These are phyloP conservation scores for Macrobrachium rosenbergii DNA, from an alignment of 1,140 invertebrate species.

Conservation along the genomic window DNA sequence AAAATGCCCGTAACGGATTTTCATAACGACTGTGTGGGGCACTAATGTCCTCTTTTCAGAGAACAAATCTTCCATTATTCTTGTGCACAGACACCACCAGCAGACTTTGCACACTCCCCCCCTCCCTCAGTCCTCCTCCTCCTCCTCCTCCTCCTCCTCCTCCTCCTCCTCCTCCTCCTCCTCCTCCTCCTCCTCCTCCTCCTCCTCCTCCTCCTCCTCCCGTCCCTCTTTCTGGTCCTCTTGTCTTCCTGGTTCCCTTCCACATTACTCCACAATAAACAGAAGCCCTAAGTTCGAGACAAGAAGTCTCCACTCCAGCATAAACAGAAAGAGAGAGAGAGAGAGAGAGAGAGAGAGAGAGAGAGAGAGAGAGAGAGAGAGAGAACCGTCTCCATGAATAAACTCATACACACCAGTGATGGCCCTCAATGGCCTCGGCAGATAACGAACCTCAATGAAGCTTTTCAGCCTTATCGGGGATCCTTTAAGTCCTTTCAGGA, in stretches of 20 bases:
- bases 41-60: too few species aligned
- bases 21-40: too few species aligned
- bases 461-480: not conserved
- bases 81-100: too few species aligned
- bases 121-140: not conserved
- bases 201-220: not conserved
- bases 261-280: too few species aligned
- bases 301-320: not conserved
- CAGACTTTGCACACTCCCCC: not conserved
- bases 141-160: not conserved
- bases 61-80: too few species aligned
- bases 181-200: not conserved
- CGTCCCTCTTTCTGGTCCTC: not conserved
- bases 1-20: too few species aligned
- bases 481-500: not conserved
- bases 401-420: too few species aligned
- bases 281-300: not conserved
- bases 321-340: too few species aligned
- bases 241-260: not conserved
- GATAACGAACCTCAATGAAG: too few species aligned
- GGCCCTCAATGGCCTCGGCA: too few species aligned
- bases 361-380: not conserved
- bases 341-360: not conserved
- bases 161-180: conserved; percentile 1
- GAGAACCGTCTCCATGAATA: not conserved